These are phyloP conservation scores for Drosophila hydei DNA, from an alignment of 1,140 invertebrate genomes.

Conservation along the genomic window DNA sequence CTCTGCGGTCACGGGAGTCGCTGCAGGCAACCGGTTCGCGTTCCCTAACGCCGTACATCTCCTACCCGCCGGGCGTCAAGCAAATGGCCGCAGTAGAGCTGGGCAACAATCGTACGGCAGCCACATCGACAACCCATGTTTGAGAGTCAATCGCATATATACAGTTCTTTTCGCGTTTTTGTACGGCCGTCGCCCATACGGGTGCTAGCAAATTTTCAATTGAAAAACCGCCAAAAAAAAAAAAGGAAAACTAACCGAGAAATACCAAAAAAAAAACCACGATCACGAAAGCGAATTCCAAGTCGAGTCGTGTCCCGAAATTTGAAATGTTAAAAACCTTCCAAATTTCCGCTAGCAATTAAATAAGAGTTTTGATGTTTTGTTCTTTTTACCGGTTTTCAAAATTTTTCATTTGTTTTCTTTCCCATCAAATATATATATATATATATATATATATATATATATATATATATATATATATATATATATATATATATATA, in stretches of 20 bases:
- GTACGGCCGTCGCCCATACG: neutral
- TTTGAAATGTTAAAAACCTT: constrained; percentile 30
- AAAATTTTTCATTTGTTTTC: neutral
- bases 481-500: too few species aligned
- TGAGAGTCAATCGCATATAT: neutral
- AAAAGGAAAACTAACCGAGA: neutral
- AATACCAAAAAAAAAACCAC: neutral
- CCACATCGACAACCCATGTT: neutral
- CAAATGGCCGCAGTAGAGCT: neutral
- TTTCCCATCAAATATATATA: too few species aligned
- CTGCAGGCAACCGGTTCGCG: constrained; percentile 20
- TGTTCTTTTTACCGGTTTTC: constrained; percentile 31
- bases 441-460: too few species aligned
- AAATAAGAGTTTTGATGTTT: constrained; percentile 29
- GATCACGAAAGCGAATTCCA: neutral
- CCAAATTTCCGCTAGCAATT: constrained; percentile 35
- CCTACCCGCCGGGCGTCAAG: constrained; percentile 1
- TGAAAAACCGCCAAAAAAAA: neutral
- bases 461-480: too few species aligned
- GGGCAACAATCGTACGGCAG: neutral
- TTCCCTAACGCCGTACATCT: constrained; percentile 44
- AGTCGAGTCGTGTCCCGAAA: constrained; percentile 21
- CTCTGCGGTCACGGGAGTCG: constrained; percentile 30
- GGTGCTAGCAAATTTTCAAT: neutral
- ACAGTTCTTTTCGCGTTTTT: neutral